A percentile compares a stretch with the other conserved stretches of the same genome.
These are phyloP conservation scores for Carcharodon carcharias DNA, from an alignment of 2,797 vertebrate genomes.

Conservation along the genomic window DNA sequence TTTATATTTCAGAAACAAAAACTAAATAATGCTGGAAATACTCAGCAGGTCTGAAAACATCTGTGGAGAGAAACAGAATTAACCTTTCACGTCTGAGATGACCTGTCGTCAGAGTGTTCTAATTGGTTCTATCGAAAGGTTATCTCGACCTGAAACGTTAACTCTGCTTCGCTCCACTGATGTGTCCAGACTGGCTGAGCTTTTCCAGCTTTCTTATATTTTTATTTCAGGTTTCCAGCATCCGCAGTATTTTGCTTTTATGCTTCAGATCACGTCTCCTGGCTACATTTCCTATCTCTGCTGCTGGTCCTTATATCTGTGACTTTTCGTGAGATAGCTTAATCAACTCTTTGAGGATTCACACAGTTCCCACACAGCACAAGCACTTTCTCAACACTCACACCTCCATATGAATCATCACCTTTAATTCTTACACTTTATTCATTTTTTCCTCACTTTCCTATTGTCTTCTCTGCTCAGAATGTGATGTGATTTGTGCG, in stretches of 20 bases:
- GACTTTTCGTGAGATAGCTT: neutral
- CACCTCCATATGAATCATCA: conserved; percentile 59
- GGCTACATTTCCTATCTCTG: neutral
- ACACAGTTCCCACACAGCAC: conserved; percentile 52
- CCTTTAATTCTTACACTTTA: conserved; percentile 64
- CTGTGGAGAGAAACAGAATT: neutral
- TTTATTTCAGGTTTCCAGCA: neutral
- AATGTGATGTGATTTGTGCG: conserved; percentile 63
- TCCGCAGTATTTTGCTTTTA: neutral
- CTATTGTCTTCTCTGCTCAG: conserved; percentile 58
- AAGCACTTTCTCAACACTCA: conserved; percentile 55
- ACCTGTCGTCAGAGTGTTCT: neutral
- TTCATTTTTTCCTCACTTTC: conserved; percentile 56
- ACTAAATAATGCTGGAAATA: neutral
- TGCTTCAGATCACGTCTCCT: neutral
- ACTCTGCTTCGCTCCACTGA: neutral
- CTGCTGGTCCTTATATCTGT: neutral
- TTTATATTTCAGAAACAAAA: neutral
- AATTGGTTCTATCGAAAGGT: neutral
- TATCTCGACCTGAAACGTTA: neutral
- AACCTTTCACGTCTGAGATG: neutral
- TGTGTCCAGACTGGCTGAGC: neutral
- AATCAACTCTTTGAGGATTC: conserved; percentile 45
- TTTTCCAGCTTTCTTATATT: neutral
- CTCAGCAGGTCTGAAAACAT: neutral